Conservation (phyloP, 2,888 invertebrate genomes). For the Troides helena region DNA sequence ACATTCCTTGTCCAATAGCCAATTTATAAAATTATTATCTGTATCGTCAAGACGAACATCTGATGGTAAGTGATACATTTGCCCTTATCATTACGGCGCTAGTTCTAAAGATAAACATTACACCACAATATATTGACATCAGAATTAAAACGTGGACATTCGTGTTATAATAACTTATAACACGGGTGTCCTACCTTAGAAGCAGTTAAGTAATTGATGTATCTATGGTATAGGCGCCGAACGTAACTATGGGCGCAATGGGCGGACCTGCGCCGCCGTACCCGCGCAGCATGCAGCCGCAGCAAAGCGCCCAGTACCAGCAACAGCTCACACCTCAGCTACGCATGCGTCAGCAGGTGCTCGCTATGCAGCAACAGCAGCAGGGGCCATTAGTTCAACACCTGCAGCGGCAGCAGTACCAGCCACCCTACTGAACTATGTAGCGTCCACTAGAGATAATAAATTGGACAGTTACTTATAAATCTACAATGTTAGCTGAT, state of each 20-base stretch:
- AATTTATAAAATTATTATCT: no score
- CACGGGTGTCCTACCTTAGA: no score
- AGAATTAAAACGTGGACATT: no score
- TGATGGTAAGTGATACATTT: no score
- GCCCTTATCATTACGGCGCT: no score
- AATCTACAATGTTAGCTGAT: neutral
- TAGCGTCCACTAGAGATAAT: neutral
- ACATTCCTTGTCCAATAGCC: neutral
- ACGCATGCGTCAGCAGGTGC: conserved; percentile 85
- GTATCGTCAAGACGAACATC: no score
- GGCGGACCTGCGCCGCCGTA: conserved; percentile 90
- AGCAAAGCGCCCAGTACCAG: conserved; percentile 82
- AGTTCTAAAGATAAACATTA: no score
- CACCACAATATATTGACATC: no score
- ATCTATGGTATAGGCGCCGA: conserved; percentile 82
- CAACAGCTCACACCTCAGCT: conserved; percentile 78
- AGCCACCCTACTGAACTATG: conserved; percentile 59
- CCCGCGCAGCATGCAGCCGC: conserved; percentile 81
- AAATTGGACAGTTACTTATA: neutral
- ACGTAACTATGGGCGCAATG: conserved; percentile 91
- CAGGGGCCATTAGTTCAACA: conserved; percentile 79
- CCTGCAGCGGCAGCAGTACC: conserved; percentile 71
- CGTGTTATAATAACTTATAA: no score
- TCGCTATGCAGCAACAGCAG: conserved; percentile 82
- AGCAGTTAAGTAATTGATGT: neutral